Conservation (phyloP, 2,888 invertebrate genomes). For the Seladonia tumulorum region DNA sequence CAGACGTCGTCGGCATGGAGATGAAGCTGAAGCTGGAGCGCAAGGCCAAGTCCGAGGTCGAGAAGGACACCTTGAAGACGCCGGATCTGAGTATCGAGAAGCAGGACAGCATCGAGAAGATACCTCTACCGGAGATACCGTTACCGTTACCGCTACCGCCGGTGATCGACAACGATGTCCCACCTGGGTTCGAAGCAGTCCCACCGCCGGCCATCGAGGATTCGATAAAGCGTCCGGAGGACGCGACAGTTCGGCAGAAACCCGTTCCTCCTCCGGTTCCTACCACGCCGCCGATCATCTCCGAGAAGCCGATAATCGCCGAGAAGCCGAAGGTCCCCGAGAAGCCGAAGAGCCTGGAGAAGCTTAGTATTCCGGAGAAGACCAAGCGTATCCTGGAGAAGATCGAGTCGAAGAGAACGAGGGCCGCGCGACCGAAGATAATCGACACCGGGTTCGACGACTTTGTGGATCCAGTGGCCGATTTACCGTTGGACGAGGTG, state of each 20-base stretch:
- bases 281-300: not conserved
- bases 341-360: slow-evolving; percentile 75
- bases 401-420: slow-evolving; percentile 79
- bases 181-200: not conserved
- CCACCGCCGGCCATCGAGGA: not conserved
- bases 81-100: slow-evolving; percentile 80
- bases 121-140: slow-evolving; percentile 82
- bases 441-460: slow-evolving; percentile 83
- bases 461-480: slow-evolving; percentile 83
- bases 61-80: slow-evolving; percentile 75
- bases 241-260: not conserved
- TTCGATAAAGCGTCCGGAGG: not conserved
- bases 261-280: not conserved
- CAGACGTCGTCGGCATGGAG: slow-evolving; percentile 79
- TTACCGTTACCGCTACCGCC: slow-evolving; percentile 75
- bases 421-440: slow-evolving; percentile 78
- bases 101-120: slow-evolving; percentile 82
- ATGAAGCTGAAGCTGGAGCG: slow-evolving; percentile 79
- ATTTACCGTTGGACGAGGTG: slow-evolving; percentile 82
- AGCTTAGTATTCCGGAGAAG: slow-evolving; percentile 82
- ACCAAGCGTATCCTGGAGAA: slow-evolving; percentile 82
- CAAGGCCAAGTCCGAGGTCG: slow-evolving; percentile 68
- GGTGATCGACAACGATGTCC: not conserved
- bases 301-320: not conserved
- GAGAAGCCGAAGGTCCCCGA: slow-evolving; percentile 54